Evolutionary conservation across 1,140 invertebrate genomes (phyloP).

Genomic region (Diuraphis noxia): DNA sequence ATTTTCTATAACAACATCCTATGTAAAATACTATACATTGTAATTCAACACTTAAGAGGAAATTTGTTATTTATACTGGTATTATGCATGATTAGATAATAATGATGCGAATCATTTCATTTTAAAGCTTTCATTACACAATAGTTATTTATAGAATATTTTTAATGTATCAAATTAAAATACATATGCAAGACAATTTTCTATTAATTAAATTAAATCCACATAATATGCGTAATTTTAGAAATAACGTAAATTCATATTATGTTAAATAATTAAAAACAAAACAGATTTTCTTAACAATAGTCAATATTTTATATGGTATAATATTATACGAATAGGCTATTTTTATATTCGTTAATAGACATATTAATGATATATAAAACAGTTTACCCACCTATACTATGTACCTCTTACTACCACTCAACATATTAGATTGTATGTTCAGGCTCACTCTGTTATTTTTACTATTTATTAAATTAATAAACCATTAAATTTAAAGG

Average conservation of each 20-base stretch:
- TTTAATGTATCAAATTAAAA: neutral
- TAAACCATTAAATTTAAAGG: neutral
- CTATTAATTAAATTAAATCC: too few species aligned
- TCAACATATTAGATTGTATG: neutral
- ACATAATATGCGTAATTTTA: neutral
- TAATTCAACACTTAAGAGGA: neutral
- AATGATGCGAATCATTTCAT: neutral
- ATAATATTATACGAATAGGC: neutral
- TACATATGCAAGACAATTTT: neutral
- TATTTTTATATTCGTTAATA: too few species aligned
- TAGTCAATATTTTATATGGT: too few species aligned
- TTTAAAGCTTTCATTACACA: neutral
- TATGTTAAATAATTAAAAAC: neutral
- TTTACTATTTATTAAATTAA: neutral
- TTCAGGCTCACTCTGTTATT: neutral
- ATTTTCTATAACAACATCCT: conserved; percentile 12
- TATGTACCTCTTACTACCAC: neutral
- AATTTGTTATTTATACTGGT: neutral
- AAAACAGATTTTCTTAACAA: neutral
- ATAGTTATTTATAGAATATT: neutral
- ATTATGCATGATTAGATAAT: neutral
- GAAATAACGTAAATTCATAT: neutral
- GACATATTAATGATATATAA: too few species aligned
- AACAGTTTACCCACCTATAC: neutral
- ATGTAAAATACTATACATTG: neutral